These are phyloP conservation scores for Lepus europaeus DNA, from an alignment of 2,113 vertebrate genomes.

Conservation along the genomic window DNA sequence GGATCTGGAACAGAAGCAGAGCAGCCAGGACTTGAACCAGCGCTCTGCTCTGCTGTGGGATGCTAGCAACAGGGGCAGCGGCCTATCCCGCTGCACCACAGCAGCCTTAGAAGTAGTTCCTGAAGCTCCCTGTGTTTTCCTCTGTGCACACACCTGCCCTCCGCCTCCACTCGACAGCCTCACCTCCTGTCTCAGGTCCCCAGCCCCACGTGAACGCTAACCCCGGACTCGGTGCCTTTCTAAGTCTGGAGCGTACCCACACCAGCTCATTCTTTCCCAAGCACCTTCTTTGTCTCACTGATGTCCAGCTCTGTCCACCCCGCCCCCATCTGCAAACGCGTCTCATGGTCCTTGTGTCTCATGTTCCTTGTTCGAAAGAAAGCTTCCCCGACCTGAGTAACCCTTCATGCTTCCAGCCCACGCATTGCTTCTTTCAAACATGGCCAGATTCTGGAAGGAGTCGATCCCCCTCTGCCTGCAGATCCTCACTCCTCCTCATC, in stretches of 20 bases:
- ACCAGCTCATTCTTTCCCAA: not conserved
- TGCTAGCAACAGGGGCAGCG: too few relatives aligned
- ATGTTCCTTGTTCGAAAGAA: constrained; percentile 44
- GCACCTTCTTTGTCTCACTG: not conserved
- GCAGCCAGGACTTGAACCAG: too few relatives aligned
- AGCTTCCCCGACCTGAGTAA: not conserved
- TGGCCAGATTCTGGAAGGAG: constrained; percentile 13
- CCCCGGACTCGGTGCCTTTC: not conserved
- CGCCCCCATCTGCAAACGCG: not conserved
- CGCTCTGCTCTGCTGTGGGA: too few relatives aligned
- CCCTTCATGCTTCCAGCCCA: not conserved
- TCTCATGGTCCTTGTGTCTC: not conserved
- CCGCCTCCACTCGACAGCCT: not conserved
- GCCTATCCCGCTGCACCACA: too few relatives aligned
- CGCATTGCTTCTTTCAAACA: not conserved
- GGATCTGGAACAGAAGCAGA: too few relatives aligned
- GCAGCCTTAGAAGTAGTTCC: too few relatives aligned
- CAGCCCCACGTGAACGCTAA: not conserved
- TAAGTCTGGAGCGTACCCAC: not conserved
- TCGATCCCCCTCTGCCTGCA: not conserved
- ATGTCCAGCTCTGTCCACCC: not conserved
- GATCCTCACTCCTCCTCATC: not conserved
- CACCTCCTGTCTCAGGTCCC: not conserved
- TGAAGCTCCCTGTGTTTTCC: too few relatives aligned
- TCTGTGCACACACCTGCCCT: too few relatives aligned